Conservation (phyloP, 2,113 vertebrate species). For the Clupea harengus region DNA sequence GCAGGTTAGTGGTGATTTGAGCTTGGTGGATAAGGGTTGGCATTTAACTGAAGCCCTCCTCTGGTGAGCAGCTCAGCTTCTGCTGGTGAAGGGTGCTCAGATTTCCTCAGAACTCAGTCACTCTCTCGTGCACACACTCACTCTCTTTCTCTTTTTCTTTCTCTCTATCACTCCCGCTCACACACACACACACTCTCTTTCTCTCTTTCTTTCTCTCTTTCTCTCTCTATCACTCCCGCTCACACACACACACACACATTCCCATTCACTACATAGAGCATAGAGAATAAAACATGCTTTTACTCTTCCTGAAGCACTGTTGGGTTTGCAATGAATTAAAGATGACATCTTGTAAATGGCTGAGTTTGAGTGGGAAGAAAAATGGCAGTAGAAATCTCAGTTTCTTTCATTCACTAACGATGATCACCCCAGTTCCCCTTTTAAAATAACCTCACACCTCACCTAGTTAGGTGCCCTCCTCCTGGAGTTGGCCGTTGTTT, state of each 20-base stretch:
- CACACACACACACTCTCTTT: too few relatives aligned
- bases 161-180: background rate
- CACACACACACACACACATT: background rate
- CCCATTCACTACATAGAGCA: background rate
- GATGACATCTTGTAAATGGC: background rate
- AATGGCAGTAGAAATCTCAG: background rate
- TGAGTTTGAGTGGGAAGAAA: background rate
- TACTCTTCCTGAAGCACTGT: background rate
- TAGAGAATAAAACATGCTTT: conserved; percentile 13
- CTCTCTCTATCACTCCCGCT: conserved; percentile 18
- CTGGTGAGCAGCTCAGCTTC: background rate
- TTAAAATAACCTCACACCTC: background rate
- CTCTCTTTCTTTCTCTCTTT: conserved; percentile 12
- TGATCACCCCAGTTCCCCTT: background rate
- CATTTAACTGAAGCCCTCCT: background rate
- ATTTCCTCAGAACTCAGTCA: background rate
- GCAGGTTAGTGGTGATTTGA: background rate
- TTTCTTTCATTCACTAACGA: background rate
- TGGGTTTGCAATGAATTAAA: conserved; percentile 4
- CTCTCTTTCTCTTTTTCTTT: background rate
- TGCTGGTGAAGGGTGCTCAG: background rate
- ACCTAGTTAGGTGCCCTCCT: background rate
- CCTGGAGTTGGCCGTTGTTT: conserved; percentile 12
- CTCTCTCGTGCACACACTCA: background rate
- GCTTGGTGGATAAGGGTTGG: background rate